Conservation (phyloP, 2,888 invertebrate species). For the Gisinianus flammeolus region DNA sequence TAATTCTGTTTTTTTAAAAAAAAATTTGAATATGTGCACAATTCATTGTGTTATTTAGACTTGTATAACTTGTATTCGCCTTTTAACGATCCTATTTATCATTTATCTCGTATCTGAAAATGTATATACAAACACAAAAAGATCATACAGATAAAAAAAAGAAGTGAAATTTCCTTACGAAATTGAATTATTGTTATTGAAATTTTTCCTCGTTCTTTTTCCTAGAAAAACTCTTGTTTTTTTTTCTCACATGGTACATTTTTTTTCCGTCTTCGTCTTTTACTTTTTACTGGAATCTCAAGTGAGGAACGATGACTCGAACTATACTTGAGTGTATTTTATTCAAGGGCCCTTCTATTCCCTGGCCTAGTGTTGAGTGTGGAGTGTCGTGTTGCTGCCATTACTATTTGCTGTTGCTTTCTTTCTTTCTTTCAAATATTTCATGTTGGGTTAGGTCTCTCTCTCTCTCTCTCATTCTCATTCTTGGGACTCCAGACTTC, state of each 20-base stretch:
- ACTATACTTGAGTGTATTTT: constrained; percentile 17
- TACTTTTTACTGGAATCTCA: constrained; percentile 17
- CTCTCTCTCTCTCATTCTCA: background rate
- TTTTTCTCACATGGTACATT: background rate
- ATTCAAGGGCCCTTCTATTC: constrained; percentile 15
- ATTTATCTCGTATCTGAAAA: too few species aligned
- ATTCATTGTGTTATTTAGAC: too few species aligned
- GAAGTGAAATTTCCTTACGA: too few species aligned
- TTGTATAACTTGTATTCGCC: too few species aligned
- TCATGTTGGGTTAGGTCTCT: constrained; percentile 14
- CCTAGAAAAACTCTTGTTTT: background rate
- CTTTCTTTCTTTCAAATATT: constrained; percentile 11
- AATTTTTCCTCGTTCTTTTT: background rate
- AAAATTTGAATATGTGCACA: too few species aligned
- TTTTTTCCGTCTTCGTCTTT: background rate
- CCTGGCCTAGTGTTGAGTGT: constrained; percentile 10
- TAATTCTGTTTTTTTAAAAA: too few species aligned
- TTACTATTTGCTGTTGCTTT: background rate
- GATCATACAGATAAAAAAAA: too few species aligned
- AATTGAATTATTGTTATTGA: background rate
- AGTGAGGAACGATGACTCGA: constrained; percentile 16
- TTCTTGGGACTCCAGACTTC: background rate
- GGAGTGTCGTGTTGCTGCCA: background rate
- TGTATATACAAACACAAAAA: too few species aligned
- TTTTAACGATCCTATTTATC: too few species aligned